phyloP scores from a whole-genome alignment of 1,140 invertebrate species.

The Drosophila micromelanica region DNA sequence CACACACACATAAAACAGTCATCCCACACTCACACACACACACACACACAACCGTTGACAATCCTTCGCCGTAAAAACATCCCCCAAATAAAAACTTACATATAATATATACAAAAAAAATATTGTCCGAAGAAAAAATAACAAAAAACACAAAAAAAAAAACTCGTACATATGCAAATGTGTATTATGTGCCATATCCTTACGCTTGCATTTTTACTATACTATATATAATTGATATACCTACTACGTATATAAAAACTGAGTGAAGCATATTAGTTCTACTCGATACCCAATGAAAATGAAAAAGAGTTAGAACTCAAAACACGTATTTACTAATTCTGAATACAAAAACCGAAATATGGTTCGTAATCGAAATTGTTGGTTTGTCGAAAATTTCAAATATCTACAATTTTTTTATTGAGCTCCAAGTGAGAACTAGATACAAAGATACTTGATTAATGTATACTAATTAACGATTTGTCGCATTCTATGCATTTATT shows the following conservation, averaged over 20 bases:
- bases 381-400: conserved; percentile 3
- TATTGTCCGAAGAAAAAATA: conserved; percentile 33
- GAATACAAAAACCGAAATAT: not conserved
- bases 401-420: conserved; percentile 47
- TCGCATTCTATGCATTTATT: conserved; percentile 78
- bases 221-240: conserved; percentile 30
- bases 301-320: conserved; percentile 3
- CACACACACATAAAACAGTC: conserved; percentile 44
- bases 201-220: conserved; percentile 76
- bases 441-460: conserved; percentile 3
- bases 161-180: conserved; percentile 67
- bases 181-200: conserved; percentile 80
- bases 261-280: not conserved
- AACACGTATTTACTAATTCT: conserved; percentile 11
- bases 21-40: conserved; percentile 45
- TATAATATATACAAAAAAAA: conserved; percentile 32
- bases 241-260: conserved; percentile 6
- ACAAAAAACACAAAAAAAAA: not conserved
- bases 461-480: conserved; percentile 44
- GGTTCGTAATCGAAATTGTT: conserved; percentile 14
- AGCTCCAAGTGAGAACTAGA: conserved; percentile 12
- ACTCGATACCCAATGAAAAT: conserved; percentile 9
- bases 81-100: conserved; percentile 25
- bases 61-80: conserved; percentile 56
- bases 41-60: conserved; percentile 66